Evolutionary conservation across 2,797 vertebrate species (phyloP), one percentile per base, ranked within the genome.

Genomic region (Coregonus sp.): DNA sequence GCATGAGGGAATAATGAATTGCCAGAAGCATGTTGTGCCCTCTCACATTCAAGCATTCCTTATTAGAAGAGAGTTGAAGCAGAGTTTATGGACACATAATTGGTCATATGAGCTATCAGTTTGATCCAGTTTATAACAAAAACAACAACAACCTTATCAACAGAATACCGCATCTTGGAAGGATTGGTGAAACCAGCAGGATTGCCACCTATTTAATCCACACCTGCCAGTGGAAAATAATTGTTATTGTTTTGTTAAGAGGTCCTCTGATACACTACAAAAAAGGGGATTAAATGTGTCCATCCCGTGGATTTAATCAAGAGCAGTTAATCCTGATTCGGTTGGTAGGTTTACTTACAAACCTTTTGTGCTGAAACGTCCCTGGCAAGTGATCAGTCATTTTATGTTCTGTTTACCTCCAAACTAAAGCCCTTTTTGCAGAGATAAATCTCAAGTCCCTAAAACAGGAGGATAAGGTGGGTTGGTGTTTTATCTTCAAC

Each of bases 141-240:
- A 40, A 40, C 5, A 6, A 40, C 37, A 6, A 40, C 37, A 40
- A 5, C 20, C n/a, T 63, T 61, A 18, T 9, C 6, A 1, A 18
- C 59, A 40, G 37, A 40, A 40, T 40, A 40, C 31, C 14, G 9
- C 12, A 33, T 67, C 29, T 12, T 12, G 63, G 7, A 29, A 4
- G 63, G 20, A 29, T 65, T 65, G 25, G 61, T 25, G 61, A 65
- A 65, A 29, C 9, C 29, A 29, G 5, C 61, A 40, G 37, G 37
- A 7, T 40, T 40, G 1, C 37, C 5, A 40, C 37, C 37, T 40
- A 40, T 40, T 40, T 40, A 25, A 25, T 11, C 65, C 29, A 12
- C 63, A 61, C 63, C 65, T 67, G 65, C 29, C 65, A 67, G 65
- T 33, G 65, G 31, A 67, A 67, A 4, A 31, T 61, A n/a, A 16